Conservation (phyloP, 2,113 vertebrate species). For the Pelecanus crispus region DNA sequence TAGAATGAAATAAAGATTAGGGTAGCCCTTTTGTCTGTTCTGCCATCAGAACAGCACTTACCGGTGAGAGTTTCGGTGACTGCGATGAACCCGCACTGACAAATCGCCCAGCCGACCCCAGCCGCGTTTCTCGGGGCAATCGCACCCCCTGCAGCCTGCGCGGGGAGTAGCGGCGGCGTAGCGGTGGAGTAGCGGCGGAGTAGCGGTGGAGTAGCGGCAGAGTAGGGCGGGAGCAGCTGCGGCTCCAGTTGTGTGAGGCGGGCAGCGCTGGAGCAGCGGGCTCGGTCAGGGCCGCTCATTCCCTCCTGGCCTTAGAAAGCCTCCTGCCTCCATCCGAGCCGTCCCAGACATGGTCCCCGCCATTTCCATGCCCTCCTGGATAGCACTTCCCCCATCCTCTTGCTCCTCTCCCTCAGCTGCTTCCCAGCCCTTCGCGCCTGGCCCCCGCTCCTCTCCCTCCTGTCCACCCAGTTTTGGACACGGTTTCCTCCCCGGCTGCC, state of each 20-base stretch:
- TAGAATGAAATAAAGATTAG: neutral
- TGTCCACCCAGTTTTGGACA: accelerated
- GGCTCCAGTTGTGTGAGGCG: accelerated
- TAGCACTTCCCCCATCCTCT: accelerated
- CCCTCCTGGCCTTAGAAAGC: neutral
- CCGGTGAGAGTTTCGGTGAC: accelerated
- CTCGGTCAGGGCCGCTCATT: accelerated
- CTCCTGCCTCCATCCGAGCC: neutral
- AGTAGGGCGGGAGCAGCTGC: too few species aligned
- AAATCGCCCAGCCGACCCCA: accelerated
- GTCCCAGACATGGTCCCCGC: accelerated
- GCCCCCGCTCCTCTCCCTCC: accelerated
- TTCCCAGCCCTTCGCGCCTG: neutral
- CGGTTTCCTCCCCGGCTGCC: neutral
- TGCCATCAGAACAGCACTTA: neutral
- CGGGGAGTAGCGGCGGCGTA: neutral
- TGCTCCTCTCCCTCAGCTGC: neutral
- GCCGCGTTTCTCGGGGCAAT: neutral
- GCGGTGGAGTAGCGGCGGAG: neutral
- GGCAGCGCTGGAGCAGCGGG: neutral
- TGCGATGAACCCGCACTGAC: accelerated
- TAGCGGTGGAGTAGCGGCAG: too few species aligned
- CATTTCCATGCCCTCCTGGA: neutral
- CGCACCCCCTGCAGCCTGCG: neutral
- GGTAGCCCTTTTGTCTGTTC: neutral